A percentile compares a stretch with the other conserved stretches of the same genome.
phyloP scores from a whole-genome alignment of 23 tunicate genomes.

The Botrylloides violaceus region DNA sequence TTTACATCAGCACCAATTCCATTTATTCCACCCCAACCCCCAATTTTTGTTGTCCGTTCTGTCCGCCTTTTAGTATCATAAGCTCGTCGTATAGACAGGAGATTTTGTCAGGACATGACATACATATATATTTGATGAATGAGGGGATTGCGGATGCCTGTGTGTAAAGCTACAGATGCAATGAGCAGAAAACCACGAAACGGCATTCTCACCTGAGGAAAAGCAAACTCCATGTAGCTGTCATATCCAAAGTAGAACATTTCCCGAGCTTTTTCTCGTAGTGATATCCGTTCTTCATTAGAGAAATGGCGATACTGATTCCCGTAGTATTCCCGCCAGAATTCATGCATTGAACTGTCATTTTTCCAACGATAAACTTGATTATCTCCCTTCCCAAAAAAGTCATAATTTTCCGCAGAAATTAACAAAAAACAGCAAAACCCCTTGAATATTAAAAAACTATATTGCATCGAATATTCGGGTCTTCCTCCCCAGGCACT shows the following conservation, averaged over 20 bases:
- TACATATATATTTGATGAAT: too few relatives aligned
- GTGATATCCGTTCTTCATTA: conserved; percentile 26
- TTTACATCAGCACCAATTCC: too few relatives aligned
- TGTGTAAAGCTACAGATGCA: too few relatives aligned
- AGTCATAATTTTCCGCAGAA: not conserved
- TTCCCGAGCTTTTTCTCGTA: conserved; percentile 51
- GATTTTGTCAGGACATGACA: too few relatives aligned
- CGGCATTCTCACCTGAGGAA: conserved; percentile 71
- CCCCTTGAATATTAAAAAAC: not conserved
- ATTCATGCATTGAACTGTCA: conserved; percentile 24
- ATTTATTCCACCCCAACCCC: too few relatives aligned
- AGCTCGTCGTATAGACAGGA: too few relatives aligned
- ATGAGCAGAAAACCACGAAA: too few relatives aligned
- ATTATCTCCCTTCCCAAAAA: not conserved
- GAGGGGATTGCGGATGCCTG: too few relatives aligned
- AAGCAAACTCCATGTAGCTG: conserved; percentile 90
- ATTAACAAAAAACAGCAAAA: not conserved
- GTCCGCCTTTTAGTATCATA: too few relatives aligned
- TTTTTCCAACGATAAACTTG: not conserved
- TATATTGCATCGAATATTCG: not conserved
- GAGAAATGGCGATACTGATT: conserved; percentile 70
- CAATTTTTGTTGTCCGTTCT: too few relatives aligned
- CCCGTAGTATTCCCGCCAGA: conserved; percentile 79
- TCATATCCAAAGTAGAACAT: conserved; percentile 98
- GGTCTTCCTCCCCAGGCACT: conserved; percentile 1